Evolutionary conservation across 1,140 invertebrate genomes (phyloP).

Genomic region (Caenorhabditis latens): DNA sequence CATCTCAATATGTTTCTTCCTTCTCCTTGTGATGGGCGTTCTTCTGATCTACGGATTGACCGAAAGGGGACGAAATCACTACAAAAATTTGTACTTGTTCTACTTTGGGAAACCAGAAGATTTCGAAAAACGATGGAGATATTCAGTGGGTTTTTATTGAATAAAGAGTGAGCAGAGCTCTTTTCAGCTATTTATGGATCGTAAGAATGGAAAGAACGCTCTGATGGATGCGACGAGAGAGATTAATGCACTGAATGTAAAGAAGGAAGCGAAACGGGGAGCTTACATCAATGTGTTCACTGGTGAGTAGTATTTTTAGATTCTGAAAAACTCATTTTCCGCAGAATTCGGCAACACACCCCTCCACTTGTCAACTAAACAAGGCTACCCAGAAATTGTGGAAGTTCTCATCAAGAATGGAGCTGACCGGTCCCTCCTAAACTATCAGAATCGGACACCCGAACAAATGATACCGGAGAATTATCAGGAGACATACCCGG

Average conservation of each 20-base stretch:
- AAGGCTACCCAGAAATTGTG: neutral
- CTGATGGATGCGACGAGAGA: neutral
- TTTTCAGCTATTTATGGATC: neutral
- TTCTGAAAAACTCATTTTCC: neutral
- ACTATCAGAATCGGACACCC: neutral
- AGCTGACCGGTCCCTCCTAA: neutral
- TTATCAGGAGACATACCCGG: neutral
- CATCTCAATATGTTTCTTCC: neutral
- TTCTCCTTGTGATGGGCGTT: neutral
- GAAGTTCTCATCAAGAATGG: conserved; percentile 16
- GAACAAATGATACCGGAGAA: neutral
- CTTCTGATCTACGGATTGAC: neutral
- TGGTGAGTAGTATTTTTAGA: neutral
- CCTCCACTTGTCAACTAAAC: neutral
- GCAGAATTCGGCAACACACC: conserved; percentile 16
- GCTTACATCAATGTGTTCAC: neutral
- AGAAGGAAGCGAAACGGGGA: neutral
- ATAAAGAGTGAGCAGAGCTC: no score
- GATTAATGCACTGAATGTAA: neutral
- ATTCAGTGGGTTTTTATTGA: neutral
- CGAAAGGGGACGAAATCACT: neutral
- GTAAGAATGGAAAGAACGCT: neutral
- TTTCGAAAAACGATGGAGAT: conserved; percentile 9
- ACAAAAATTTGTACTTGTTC: neutral
- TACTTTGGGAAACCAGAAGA: neutral